Base-by-base conservation (phyloP, 1,140 invertebrate species). In the Pemphigus obesinymphae region DNA sequence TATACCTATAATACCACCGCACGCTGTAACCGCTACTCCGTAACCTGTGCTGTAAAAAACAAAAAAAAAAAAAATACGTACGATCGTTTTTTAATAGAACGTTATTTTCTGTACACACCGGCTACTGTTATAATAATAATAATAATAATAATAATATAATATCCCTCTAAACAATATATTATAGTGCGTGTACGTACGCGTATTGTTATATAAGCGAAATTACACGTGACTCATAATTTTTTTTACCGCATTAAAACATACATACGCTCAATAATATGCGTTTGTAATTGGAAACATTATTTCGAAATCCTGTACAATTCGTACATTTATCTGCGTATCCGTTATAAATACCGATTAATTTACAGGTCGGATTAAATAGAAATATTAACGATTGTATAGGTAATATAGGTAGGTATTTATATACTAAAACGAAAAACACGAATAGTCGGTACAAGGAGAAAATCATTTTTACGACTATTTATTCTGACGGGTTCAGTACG, bases 21-120 rank as follows among this genome's bases (percentile, higher is more conserved):
- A 40, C 10, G 10, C 37, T 40, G 37, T 40, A 40, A 5, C 4
- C 37, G 4, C 26, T 15, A n/a, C 3, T 29, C 0, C 23, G 58
- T 61, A 61, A 15, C 29, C 29, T 58, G 53, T n/a, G 13, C 11
- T 26, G 58, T 61, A 43, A 2, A 40, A 70, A 29, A 45, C n/a
- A 45, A 11, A 45, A 45, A 11, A 40, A 3, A 40, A 40, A 5
- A 40, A 26, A 26, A 70, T 26, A 72, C 45, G 20, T 13, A 3
- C 55, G 26, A 72, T 72, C 26, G 7, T 29, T 48, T 72, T 45
- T 48, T 72, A 72, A 72, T 70, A 70, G 66, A 70, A 70, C 40
- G 37, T 17, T 37, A 7, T 70, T 23, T 31, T 15, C 20, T n/a
- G n/a, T 63, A 15, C 3, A 2, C 23, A 43, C 10, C 17, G 5